These are phyloP conservation scores for Guaruba guarouba DNA, from an alignment of 2,113 vertebrate species.

Conservation along the genomic window DNA sequence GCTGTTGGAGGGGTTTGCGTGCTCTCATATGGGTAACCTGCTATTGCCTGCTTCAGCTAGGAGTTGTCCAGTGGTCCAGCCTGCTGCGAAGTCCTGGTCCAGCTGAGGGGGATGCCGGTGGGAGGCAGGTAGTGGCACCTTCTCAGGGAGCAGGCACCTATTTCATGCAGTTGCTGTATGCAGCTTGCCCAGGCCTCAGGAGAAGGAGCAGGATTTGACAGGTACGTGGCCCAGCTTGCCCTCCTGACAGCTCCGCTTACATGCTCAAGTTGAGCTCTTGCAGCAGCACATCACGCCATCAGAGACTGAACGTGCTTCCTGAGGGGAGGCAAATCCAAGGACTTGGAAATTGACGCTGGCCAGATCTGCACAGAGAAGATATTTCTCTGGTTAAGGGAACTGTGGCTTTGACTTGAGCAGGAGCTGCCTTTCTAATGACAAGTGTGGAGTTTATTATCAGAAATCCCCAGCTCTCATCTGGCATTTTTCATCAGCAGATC, in stretches of 20 bases:
- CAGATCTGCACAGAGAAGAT: not conserved
- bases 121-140: not conserved
- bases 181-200: not conserved
- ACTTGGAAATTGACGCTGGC: not conserved
- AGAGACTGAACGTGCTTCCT: not conserved
- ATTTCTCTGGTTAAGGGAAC: not conserved
- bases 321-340: not conserved
- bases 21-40: not conserved
- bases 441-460: not conserved
- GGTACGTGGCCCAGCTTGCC: not conserved
- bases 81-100: not conserved
- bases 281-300: not conserved
- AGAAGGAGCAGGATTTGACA: not conserved
- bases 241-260: not conserved
- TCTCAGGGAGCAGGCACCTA: not conserved
- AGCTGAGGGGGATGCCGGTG: not conserved
- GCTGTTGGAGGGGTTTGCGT: not conserved
- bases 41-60: not conserved
- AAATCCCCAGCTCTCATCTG: not conserved
- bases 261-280: rapidly evolving
- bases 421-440: not conserved
- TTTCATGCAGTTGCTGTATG: not conserved
- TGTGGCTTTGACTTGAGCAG: not conserved
- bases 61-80: not conserved
- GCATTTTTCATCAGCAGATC: not conserved